Evolutionary conservation across 2,888 invertebrate species (phyloP), one percentile per base, ranked within the genome.

Genomic region (Eristalinus aeneus): DNA sequence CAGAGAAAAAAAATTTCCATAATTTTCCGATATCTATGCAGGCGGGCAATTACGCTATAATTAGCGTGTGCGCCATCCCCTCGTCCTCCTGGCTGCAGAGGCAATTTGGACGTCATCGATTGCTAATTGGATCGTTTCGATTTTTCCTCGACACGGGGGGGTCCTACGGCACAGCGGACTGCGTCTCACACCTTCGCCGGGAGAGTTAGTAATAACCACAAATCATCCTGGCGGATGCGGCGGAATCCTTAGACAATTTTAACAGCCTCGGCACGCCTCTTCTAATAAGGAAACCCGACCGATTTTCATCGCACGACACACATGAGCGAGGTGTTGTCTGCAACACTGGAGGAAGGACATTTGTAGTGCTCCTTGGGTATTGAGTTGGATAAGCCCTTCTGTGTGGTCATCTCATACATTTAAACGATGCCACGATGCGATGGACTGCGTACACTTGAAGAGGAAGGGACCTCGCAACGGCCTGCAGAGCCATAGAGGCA

Each of bases 21-120:
- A 92, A 92, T 92, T 91, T 90, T 88, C 88, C 92, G 90, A 92
- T 92, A 91, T 92, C 91, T 92, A 92, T 92, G 92, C 92, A 91
- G 90, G 90, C 91, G 89, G 90, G 91, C 90, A 91, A 91, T 91
- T 92, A 91, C 91, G 91, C 91, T 90, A 91, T 91, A 91, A 91
- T 91, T 91, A 91, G 91, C 90, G 89, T 89, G 89, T 89, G 89
- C 86, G 88, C 83, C 88, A n/a, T 46, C 46, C 80, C 78, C 84
- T 68, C 76, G 80, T 76, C 61, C 36, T 53, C 39, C 8, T 32
- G 61, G 68, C 72, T 76, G 73, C 81, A 72, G 22, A 87, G 83
- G 87, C 87, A 87, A 83, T 88, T 88, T 86, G 80, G 72, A 83
- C 83, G 88, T 88, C 87, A 88, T 88, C 87, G 88, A 88, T 88